A percentile compares a stretch with the other conserved stretches of the same genome.
Conservation (phyloP, 1,140 invertebrate genomes). For the Hyles euphorbiae region DNA sequence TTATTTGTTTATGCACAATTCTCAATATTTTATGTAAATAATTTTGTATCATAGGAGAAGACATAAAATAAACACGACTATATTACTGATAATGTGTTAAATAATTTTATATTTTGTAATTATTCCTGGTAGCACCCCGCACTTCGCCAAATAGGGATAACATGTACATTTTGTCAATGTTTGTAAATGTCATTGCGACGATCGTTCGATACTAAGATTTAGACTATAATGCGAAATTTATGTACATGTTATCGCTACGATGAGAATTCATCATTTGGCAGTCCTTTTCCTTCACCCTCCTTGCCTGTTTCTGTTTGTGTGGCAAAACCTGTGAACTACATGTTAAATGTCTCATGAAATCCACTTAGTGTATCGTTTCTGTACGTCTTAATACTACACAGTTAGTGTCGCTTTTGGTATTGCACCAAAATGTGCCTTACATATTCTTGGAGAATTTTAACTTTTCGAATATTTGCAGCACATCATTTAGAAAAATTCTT, state of each 20-base stretch:
- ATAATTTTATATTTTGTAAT: constrained; percentile 75
- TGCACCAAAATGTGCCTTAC: no score
- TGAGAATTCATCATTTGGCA: constrained; percentile 48
- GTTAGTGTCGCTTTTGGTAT: no score
- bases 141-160: constrained; percentile 74
- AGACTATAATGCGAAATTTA: constrained; percentile 17
- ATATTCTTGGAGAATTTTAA: no score
- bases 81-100: constrained; percentile 75
- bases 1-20: constrained; percentile 77
- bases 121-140: constrained; percentile 77
- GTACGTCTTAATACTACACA: no score
- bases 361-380: no score
- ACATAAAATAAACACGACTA: constrained; percentile 76
- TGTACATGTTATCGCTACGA: constrained; percentile 70
- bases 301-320: constrained; percentile 8
- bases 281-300: constrained; percentile 42
- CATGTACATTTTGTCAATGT: constrained; percentile 54
- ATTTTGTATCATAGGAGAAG: constrained; percentile 76
- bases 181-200: constrained; percentile 14
- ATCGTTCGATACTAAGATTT: constrained; percentile 7
- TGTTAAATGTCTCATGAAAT: no score
- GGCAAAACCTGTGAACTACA: no score
- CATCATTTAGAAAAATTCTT: no score
- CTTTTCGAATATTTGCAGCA: no score
- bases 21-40: constrained; percentile 77